Conservation (phyloP, 2,888 invertebrate genomes). For the Aleiodes testaceus region DNA sequence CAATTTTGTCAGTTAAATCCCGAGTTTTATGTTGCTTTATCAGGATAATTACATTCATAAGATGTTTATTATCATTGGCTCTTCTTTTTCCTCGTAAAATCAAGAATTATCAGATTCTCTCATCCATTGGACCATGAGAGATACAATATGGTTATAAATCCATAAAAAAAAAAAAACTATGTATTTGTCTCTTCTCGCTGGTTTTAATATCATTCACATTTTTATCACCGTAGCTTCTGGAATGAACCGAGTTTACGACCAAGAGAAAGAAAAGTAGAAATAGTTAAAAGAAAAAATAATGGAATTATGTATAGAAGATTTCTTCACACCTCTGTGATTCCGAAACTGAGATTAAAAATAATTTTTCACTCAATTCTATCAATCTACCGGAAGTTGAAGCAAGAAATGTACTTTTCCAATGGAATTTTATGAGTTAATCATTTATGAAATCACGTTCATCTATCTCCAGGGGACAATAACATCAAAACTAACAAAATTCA, state of each 20-base stretch:
- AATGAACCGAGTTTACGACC: no score
- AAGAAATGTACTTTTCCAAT: constrained; percentile 15
- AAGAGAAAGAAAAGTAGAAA: not conserved
- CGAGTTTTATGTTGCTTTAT: not conserved
- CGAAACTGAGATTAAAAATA: constrained; percentile 21
- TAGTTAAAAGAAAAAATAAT: not conserved
- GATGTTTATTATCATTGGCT: no score
- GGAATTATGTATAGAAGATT: not conserved
- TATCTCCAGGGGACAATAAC: constrained; percentile 27
- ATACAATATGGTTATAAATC: no score
- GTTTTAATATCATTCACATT: no score
- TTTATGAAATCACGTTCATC: constrained; percentile 48
- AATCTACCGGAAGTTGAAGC: constrained; percentile 19
- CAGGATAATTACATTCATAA: no score
- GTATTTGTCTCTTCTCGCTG: no score
- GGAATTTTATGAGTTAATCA: constrained; percentile 47
- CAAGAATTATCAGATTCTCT: no score
- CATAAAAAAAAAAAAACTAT: no score
- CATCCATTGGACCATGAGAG: no score
- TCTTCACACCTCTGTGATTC: constrained; percentile 11
- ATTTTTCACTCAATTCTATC: constrained; percentile 5
- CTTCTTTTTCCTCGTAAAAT: no score
- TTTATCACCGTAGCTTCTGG: no score
- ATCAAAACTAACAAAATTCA: constrained; percentile 46
- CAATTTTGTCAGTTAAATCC: no score